Base-by-base conservation (phyloP, 1,140 invertebrate genomes). In the Achroia grisella region DNA sequence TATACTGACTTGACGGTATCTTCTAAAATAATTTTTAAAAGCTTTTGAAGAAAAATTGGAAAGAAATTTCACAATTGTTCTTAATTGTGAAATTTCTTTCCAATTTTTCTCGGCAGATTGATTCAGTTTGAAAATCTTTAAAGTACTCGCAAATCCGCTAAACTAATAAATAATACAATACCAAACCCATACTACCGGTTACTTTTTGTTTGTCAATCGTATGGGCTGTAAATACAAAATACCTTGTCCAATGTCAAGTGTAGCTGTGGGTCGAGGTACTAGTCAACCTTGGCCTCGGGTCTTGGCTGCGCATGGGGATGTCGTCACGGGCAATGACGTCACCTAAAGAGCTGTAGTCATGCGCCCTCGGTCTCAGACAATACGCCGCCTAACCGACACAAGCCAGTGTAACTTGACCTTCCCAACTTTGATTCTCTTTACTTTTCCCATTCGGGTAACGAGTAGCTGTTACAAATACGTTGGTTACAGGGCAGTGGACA, bases 171-270 rank as follows among this genome's bases (percentile, higher is more conserved):
- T n/a, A n/a, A n/a, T n/a, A n/a, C n/a, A n/a, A n/a, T n/a, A n/a
- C n/a, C n/a, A n/a, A n/a, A n/a, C n/a, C n/a, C n/a, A n/a, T n/a
- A n/a, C n/a, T n/a, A n/a, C n/a, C n/a, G n/a, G n/a, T n/a, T n/a
- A n/a, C n/a, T n/a, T n/a, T n/a, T n/a, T n/a, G n/a, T n/a, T n/a
- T n/a, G n/a, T n/a, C n/a, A n/a, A n/a, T n/a, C n/a, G n/a, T n/a
- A n/a, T n/a, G n/a, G n/a, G n/a, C 17, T 23, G 17, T 23, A 23
- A 23, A 23, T 23, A 17, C 17, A 37, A 17, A 17, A 37, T 46
- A 15, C 37, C 31, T 52, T 43, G 33, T 49, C 42, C 43, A 72
- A 74, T 69, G 64, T 66, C 64, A 69, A 72, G 65, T 64, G 37
- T 64, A 55, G 23, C 43, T 17, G 44, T 60, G 59, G 56, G 55